phyloP scores from a whole-genome alignment of 1,140 invertebrate species.

The Pygmarrhopalites habei region DNA sequence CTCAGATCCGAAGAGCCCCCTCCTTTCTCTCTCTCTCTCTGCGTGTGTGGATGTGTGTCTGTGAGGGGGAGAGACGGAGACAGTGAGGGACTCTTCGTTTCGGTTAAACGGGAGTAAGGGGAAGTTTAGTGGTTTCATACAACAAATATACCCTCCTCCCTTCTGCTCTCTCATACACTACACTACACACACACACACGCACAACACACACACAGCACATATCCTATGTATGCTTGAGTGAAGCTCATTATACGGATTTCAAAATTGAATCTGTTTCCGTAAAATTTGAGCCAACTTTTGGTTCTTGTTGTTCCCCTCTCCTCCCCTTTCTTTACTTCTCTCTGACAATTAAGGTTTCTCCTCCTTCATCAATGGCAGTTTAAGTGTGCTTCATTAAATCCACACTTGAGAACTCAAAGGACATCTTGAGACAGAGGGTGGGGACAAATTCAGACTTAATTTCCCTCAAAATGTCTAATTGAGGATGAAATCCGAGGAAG shows the following conservation, averaged over 20 bases:
- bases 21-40: no score
- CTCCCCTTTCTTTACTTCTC: background rate
- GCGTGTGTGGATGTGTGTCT: no score
- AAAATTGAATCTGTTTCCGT: conserved; percentile 1
- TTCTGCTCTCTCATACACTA: no score
- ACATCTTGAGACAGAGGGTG: background rate
- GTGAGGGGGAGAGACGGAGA: no score
- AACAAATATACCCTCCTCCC: no score
- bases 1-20: no score
- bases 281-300: no score
- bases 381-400: background rate
- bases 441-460: background rate
- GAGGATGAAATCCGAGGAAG: background rate
- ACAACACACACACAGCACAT: background rate
- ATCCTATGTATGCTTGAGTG: background rate
- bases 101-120: background rate
- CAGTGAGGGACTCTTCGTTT: background rate
- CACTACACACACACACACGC: background rate
- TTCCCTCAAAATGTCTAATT: conserved; percentile 7
- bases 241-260: conserved; percentile 4
- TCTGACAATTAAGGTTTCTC: no score
- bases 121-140: background rate
- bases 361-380: conserved; percentile 2
- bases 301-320: no score
- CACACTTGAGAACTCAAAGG: background rate